Percentiles rank a stretch among this genome's conserved stretches.
These are phyloP conservation scores for Rosalia funebris DNA, from an alignment of 2,888 invertebrate genomes.

Conservation along the genomic window DNA sequence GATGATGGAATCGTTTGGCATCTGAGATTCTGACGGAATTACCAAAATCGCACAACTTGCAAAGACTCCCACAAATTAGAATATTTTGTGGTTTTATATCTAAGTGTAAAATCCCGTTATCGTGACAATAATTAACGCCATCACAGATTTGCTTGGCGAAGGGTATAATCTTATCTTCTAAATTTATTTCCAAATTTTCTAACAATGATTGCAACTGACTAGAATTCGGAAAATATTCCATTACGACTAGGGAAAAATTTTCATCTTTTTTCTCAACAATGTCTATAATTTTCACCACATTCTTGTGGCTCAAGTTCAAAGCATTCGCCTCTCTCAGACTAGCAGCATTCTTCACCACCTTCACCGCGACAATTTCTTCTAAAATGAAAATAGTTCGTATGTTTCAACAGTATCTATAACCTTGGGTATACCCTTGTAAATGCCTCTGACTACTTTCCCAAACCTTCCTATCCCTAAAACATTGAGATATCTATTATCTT, in stretches of 20 bases:
- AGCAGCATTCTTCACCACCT: constrained; percentile 49
- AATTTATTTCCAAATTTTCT: constrained; percentile 40
- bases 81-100: constrained; percentile 61
- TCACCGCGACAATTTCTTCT: constrained; percentile 57
- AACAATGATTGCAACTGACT: constrained; percentile 53
- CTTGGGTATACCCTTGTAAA: constrained; percentile 52
- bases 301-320: constrained; percentile 51
- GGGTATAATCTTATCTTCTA: constrained; percentile 33
- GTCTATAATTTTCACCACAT: constrained; percentile 55
- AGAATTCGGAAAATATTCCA: constrained; percentile 55
- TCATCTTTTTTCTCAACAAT: constrained; percentile 47
- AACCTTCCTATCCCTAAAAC: constrained; percentile 58
- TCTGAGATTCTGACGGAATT: constrained; percentile 50
- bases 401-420: neutral
- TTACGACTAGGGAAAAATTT: constrained; percentile 54
- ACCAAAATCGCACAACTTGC: constrained; percentile 62
- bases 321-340: constrained; percentile 53
- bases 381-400: constrained; percentile 21
- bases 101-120: constrained; percentile 56
- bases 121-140: constrained; percentile 57
- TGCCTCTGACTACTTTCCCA: constrained; percentile 58
- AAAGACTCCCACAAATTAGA: constrained; percentile 51
- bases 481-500: constrained; percentile 42
- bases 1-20: constrained; percentile 36
- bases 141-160: constrained; percentile 52